Evolutionary conservation across 2,113 vertebrate genomes (phyloP).

Genomic region (Tragelaphus scriptus): DNA sequence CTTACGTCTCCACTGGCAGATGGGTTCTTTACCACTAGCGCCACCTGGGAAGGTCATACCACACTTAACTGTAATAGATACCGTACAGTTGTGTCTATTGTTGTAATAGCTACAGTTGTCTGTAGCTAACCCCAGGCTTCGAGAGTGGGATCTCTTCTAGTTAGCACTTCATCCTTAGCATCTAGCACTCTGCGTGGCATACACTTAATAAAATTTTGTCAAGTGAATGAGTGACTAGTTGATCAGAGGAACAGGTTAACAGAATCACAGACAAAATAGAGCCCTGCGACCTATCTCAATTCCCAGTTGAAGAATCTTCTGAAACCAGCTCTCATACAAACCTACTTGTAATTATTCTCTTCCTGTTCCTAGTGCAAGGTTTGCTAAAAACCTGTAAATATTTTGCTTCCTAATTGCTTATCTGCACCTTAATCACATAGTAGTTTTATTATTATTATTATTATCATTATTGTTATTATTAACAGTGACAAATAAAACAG

Average conservation of each 20-base stretch:
- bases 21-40: background rate
- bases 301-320: background rate
- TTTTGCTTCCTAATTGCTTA: slow-evolving; percentile 52
- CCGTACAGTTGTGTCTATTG: background rate
- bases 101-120: background rate
- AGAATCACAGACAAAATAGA: background rate
- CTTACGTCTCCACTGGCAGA: background rate
- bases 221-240: background rate
- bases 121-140: background rate
- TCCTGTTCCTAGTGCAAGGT: background rate
- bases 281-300: background rate
- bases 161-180: rapidly evolving
- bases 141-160: background rate
- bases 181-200: background rate
- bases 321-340: background rate
- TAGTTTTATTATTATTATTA: slow-evolving; percentile 66
- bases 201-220: background rate
- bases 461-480: slow-evolving; percentile 64
- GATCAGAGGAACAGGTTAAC: background rate
- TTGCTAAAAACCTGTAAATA: slow-evolving; percentile 36
- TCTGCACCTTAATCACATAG: slow-evolving; percentile 72
- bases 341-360: background rate
- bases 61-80: background rate
- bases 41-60: background rate
- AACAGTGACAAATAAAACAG: slow-evolving; percentile 60